These are phyloP conservation scores for Galbula dea DNA, from an alignment of 2,113 vertebrate genomes.

Conservation along the genomic window DNA sequence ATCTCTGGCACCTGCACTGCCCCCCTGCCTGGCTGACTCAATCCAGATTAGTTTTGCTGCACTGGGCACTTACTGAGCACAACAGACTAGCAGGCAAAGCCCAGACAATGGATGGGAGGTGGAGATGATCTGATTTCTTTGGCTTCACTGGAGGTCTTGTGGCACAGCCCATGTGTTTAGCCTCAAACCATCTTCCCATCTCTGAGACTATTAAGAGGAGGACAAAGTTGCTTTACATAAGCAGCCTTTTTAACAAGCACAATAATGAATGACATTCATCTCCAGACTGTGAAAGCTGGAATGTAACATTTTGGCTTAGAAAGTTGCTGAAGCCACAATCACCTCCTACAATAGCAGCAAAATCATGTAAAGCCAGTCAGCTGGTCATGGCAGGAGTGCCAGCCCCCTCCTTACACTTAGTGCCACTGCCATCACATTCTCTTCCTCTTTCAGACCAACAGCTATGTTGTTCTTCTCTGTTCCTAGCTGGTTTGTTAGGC, in stretches of 20 bases:
- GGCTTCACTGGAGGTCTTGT: neutral
- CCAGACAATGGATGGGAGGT: neutral
- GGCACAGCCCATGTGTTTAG: neutral
- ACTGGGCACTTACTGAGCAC: neutral
- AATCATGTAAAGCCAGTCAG: neutral
- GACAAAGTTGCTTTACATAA: neutral
- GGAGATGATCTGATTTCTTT: neutral
- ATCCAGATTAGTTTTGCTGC: accelerated
- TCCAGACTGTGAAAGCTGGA: neutral
- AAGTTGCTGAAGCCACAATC: neutral
- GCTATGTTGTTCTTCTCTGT: neutral
- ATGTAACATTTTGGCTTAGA: neutral
- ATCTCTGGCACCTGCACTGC: accelerated
- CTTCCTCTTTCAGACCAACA: neutral
- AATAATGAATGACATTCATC: neutral
- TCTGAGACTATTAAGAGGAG: neutral
- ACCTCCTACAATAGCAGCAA: neutral
- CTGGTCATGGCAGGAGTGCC: neutral
- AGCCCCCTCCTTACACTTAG: neutral
- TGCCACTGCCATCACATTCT: neutral
- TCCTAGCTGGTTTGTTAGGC: neutral
- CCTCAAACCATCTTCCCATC: neutral
- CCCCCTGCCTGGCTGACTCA: neutral
- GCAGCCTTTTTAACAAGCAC: neutral
- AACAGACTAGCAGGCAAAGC: neutral